Base-by-base conservation (phyloP, 2,113 vertebrate genomes). In the Miniopterus natalensis region DNA sequence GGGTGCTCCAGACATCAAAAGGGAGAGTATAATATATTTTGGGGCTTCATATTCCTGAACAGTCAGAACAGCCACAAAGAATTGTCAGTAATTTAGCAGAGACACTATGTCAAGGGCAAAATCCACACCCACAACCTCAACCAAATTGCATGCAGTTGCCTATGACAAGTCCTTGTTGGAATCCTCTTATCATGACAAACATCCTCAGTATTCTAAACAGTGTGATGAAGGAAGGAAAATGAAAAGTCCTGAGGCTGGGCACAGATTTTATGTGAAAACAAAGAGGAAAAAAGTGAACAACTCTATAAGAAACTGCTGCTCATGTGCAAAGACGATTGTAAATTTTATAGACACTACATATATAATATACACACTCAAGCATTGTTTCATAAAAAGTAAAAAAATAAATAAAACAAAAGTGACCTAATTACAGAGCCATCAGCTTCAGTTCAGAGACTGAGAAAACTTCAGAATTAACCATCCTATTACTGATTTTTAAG, bases 71-170 rank as follows among this genome's bases (percentile, higher is more conserved):
- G 80, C 97, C 96, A 96, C 93, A 96, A 96, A 92, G 57, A 61
- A 68, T 88, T 96, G 94, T 96, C 93, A 97, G 95, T 97, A 98
- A 96, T 97, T 94, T 94, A 97, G 94, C 92, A 97, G 92, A 97
- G 96, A 97, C 65, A 12, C 57, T 77, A 78, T 96, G 96, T 98
- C 96, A 97, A 96, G 96, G 92, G 79, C 93, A 96, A 89, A 97
- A 92, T 79, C 1, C 12, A 96, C 15, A 15, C 78, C 70, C 80
- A 88, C 88, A 95, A 57, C 40, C 74, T 96, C 85, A 83, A 87
- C 71, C 17, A 49, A 94, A 97, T 89, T 95, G 88, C 96, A 96
- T 88, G 84, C 90, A 88, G 21, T 74, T 95, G 96, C 85, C 95
- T 97, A 94, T 91, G 97, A 92, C 96, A 97, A 80, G 88, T 93